Evolutionary conservation across 2,113 vertebrate species (phyloP).

Genomic region (Syngnathus typhle): DNA sequence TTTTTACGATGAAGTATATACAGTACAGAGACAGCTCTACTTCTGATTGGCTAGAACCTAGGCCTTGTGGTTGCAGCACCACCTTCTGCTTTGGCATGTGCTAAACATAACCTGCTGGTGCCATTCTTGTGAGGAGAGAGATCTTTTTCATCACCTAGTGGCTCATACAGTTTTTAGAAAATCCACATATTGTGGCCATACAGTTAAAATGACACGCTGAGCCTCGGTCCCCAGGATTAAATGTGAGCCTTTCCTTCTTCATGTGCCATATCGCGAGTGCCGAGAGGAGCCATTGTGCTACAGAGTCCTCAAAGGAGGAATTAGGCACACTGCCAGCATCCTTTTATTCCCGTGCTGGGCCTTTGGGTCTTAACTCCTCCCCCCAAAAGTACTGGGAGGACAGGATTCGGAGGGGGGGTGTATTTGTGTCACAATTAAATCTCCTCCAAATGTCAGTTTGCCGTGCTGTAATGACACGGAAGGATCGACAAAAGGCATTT

Average conservation of each 20-base stretch:
- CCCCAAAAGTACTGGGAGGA: not conserved
- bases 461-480: constrained; percentile 7
- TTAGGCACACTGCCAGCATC: constrained; percentile 24
- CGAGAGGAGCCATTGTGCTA: constrained; percentile 27
- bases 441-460: constrained; percentile 17
- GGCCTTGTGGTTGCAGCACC: not conserved
- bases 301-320: constrained; percentile 30
- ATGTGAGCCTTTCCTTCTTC: constrained; percentile 31
- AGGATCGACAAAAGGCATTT: constrained; percentile 8
- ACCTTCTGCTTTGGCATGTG: not conserved
- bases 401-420: constrained; percentile 14
- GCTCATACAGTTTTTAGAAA: not conserved
- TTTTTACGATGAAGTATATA: no score
- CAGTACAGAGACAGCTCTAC: not conserved
- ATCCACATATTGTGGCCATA: constrained; percentile 11
- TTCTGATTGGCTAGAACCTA: not conserved
- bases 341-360: constrained; percentile 20
- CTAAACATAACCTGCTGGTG: not conserved
- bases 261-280: constrained; percentile 4
- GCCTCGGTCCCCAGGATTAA: constrained; percentile 31
- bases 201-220: constrained; percentile 15
- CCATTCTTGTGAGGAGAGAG: not conserved
- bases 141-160: not conserved
- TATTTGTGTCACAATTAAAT: constrained; percentile 13
- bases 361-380: constrained; percentile 12